Percentiles rank a stretch among this genome's conserved stretches.
These are phyloP conservation scores for Oikopleura dioica DNA, from an alignment of 23 tunicate species.

Conservation along the genomic window DNA sequence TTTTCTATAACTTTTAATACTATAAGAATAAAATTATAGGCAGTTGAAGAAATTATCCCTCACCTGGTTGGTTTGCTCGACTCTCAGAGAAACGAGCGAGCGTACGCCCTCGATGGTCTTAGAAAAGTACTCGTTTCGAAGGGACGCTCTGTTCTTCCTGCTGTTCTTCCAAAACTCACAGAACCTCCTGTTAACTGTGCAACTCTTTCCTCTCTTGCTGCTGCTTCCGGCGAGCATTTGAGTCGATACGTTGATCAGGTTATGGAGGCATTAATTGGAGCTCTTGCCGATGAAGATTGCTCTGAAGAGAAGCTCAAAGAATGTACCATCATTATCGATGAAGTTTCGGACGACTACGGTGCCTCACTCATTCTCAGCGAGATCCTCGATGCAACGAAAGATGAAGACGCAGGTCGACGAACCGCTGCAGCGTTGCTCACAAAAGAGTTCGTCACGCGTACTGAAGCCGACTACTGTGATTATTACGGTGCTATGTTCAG, in stretches of 20 bases:
- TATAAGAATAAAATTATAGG: no score
- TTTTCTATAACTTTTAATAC: no score
- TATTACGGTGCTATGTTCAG: not conserved
- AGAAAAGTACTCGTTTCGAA: conserved; percentile 53
- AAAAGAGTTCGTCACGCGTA: not conserved
- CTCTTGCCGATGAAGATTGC: not conserved
- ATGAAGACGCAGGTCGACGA: conserved; percentile 19
- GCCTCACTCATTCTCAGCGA: conserved; percentile 46
- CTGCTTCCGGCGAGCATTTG: conserved; percentile 73
- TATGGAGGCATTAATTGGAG: conserved; percentile 27
- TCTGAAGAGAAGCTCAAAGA: conserved; percentile 4
- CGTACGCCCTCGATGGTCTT: conserved; percentile 51
- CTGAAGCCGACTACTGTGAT: not conserved
- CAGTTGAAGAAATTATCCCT: conserved; percentile 52
- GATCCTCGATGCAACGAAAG: conserved; percentile 27
- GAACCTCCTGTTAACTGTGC: conserved; percentile 64
- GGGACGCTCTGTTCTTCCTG: conserved; percentile 59
- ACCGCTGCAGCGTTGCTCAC: conserved; percentile 27
- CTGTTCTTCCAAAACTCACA: conserved; percentile 63
- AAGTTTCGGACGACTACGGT: conserved; percentile 76
- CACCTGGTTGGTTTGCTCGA: conserved; percentile 15
- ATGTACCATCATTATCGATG: conserved; percentile 23
- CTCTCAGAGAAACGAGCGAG: not conserved
- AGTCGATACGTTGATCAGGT: conserved; percentile 34
- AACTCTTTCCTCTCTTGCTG: conserved; percentile 36